Conservation (phyloP, 2,797 vertebrate species). For the Limnodromus scolopaceus region DNA sequence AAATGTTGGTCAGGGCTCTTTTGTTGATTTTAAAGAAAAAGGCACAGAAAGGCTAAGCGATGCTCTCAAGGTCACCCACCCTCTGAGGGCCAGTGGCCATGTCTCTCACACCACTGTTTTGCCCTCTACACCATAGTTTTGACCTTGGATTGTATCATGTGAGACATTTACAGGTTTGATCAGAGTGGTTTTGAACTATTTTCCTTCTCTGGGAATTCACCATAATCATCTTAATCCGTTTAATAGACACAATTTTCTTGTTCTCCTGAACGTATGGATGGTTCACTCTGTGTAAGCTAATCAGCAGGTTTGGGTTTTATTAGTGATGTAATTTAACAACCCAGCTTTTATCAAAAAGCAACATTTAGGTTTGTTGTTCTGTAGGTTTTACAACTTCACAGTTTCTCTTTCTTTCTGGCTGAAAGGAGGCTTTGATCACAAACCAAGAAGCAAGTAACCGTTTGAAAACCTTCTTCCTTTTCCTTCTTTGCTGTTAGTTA, state of each 20-base stretch:
- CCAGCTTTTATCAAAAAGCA: background rate
- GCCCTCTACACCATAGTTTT: background rate
- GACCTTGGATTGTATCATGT: background rate
- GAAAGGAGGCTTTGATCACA: background rate
- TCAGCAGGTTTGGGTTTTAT: background rate
- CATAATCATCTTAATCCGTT: background rate
- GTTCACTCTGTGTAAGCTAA: background rate
- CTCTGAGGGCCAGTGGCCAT: background rate
- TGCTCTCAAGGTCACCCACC: background rate
- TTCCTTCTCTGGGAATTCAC: background rate
- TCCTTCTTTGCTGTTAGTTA: background rate
- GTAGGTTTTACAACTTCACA: background rate
- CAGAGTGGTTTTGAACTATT: background rate
- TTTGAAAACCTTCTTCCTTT: background rate
- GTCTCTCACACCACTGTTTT: background rate
- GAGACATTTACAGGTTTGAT: background rate
- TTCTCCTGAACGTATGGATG: background rate
- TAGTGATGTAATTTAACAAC: conserved; percentile 2
- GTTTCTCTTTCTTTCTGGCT: background rate
- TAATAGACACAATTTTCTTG: background rate
- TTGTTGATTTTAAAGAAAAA: background rate
- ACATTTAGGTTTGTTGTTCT: background rate
- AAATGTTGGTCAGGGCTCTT: background rate
- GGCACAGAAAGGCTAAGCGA: background rate
- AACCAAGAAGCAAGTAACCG: background rate